These are phyloP conservation scores for Synergus laeviventris DNA, from an alignment of 2,888 invertebrate genomes.

Conservation along the genomic window DNA sequence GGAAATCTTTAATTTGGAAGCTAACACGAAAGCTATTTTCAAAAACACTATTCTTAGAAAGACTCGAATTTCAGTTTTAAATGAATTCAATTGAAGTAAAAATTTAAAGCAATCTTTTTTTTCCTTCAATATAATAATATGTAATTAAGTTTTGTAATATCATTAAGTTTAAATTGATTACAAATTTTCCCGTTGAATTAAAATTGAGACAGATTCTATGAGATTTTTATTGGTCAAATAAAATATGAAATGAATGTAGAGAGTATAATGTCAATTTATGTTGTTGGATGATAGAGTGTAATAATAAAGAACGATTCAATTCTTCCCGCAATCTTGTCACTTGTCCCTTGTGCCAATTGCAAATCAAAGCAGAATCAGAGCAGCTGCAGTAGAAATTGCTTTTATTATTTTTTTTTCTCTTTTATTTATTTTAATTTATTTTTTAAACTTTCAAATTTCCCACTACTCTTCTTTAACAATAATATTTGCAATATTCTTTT, in stretches of 20 bases:
- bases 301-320: background rate
- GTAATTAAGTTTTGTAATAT: too few species aligned
- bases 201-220: background rate
- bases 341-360: constrained; percentile 7
- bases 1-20: too few species aligned
- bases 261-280: background rate
- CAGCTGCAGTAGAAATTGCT: background rate
- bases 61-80: too few species aligned
- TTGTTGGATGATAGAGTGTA: constrained; percentile 1
- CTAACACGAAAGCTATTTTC: too few species aligned
- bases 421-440: background rate
- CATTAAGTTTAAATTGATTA: background rate
- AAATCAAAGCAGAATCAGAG: background rate
- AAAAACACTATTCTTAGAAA: too few species aligned
- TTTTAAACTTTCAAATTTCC: background rate
- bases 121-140: too few species aligned
- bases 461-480: background rate
- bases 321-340: constrained; percentile 23
- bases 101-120: too few species aligned
- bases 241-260: background rate
- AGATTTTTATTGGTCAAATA: background rate
- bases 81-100: too few species aligned
- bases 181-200: background rate
- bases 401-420: background rate
- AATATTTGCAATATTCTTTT: background rate